Evolutionary conservation across 2,888 invertebrate species (phyloP).

Genomic region (Agonopterix alstromeriana): DNA sequence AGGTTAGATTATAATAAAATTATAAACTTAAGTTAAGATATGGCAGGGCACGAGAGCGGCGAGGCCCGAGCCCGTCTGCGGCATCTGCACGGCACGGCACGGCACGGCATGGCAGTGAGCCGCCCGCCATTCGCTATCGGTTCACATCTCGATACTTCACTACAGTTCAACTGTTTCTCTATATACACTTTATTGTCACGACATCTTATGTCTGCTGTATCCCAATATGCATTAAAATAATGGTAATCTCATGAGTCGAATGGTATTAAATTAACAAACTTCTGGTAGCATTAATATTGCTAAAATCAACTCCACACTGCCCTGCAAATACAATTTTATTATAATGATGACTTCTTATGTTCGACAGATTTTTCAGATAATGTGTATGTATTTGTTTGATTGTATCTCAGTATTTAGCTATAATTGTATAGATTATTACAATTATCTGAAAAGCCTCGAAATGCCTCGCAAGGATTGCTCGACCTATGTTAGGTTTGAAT

Average conservation of each 20-base stretch:
- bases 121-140: neutral
- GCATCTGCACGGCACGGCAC: too few relatives aligned
- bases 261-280: too few relatives aligned
- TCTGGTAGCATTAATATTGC: neutral
- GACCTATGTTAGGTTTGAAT: too few relatives aligned
- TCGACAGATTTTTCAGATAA: too few relatives aligned
- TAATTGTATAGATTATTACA: neutral
- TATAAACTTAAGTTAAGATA: slow-evolving; percentile 17
- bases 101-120: too few relatives aligned
- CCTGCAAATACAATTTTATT: too few relatives aligned
- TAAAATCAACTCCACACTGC: neutral
- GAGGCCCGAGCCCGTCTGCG: slow-evolving; percentile 5
- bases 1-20: slow-evolving; percentile 42
- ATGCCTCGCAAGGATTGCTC: neutral
- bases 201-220: slow-evolving; percentile 10
- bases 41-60: slow-evolving; percentile 1
- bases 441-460: neutral
- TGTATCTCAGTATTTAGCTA: neutral
- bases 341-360: too few relatives aligned
- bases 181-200: neutral
- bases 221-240: slow-evolving; percentile 46
- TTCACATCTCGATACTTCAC: neutral
- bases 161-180: neutral
- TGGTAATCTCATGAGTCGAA: slow-evolving; percentile 34
- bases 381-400: neutral